Percentiles rank a stretch among this genome's conserved stretches.
These are phyloP conservation scores for Gibbula magus DNA, from an alignment of 2,888 invertebrate species.

Conservation along the genomic window DNA sequence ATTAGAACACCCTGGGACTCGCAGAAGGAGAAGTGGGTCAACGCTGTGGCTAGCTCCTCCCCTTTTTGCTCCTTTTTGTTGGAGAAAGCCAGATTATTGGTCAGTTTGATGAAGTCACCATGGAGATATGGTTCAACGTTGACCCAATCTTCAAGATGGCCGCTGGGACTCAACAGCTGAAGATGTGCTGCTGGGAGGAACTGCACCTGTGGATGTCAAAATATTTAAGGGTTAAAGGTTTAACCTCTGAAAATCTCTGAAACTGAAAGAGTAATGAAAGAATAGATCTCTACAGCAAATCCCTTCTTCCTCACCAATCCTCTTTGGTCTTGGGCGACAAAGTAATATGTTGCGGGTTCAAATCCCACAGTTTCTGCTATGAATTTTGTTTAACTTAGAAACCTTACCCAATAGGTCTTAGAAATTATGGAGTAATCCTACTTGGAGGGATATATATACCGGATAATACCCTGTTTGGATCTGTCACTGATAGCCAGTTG, in stretches of 20 bases:
- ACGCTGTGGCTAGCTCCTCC: constrained; percentile 32
- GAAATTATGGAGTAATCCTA: too few relatives aligned
- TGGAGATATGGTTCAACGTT: constrained; percentile 43
- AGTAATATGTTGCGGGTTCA: too few relatives aligned
- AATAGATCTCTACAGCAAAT: too few relatives aligned
- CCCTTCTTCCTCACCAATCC: too few relatives aligned
- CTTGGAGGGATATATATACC: too few relatives aligned
- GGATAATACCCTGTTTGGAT: too few relatives aligned
- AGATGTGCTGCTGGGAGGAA: constrained; percentile 38
- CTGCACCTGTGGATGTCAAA: constrained; percentile 28
- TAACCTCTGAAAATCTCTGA: not conserved
- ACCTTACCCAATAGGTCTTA: too few relatives aligned
- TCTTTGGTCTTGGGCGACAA: not conserved
- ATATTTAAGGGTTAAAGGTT: not conserved
- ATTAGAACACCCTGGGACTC: constrained; percentile 31
- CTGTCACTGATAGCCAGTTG: too few relatives aligned
- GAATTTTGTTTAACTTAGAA: too few relatives aligned
- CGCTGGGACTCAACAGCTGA: constrained; percentile 29
- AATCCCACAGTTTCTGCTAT: too few relatives aligned
- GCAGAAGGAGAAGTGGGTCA: constrained; percentile 41
- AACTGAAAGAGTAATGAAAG: too few relatives aligned
- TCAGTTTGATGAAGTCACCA: constrained; percentile 40
- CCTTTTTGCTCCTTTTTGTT: constrained; percentile 2
- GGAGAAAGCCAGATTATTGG: constrained; percentile 35
- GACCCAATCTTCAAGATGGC: constrained; percentile 36